Base-by-base conservation (phyloP, 2,888 invertebrate genomes). In the Camptogramma bilineatum region DNA sequence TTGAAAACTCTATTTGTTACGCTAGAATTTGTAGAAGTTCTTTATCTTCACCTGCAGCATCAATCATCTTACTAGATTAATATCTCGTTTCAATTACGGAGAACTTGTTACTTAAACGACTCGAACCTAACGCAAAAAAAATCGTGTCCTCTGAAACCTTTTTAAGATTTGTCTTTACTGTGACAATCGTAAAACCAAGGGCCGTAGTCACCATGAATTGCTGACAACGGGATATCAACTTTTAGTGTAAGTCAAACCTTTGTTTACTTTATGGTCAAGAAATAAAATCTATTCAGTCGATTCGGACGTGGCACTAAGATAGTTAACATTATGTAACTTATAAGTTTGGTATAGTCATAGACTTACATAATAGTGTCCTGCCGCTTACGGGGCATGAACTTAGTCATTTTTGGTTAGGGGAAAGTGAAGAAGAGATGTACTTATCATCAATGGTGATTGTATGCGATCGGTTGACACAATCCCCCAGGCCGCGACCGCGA, bases 401-500 rank as follows among this genome's bases (percentile, higher is more conserved):
- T 48, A 59, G 13, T 65, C 31, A 47, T 46, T 17, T 62, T 50
- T 62, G 56, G 16, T 61, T 62, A 62, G 57, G 57, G 54, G 58
- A 61, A 64, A 31, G 66, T 64, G n/a, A 66, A 68, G 60, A 55
- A 46, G 54, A 48, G 44, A 61, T 65, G 68, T 71, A n/a, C n/a
- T n/a, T n/a, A 68, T 73, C 70, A 67, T 70, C 56, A 53, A 69
- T 61, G 65, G 67, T 61, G 64, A 69, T 68, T 68, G 61, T 59
- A 68, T 62, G 52, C 52, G 64, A 71, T 67, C 67, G 66, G 71
- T 71, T 73, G 78, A 72, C 75, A 75, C 71, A 68, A 72, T 66
- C 64, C 72, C 73, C 61, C 69, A 62, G 73, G 75, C 73, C 63
- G 65, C 70, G 71, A 70, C 70, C 75, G 65, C 80, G 84, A 85